Conservation (phyloP, 2,113 vertebrate species). For the Brachyhypopomus occidentalis region DNA sequence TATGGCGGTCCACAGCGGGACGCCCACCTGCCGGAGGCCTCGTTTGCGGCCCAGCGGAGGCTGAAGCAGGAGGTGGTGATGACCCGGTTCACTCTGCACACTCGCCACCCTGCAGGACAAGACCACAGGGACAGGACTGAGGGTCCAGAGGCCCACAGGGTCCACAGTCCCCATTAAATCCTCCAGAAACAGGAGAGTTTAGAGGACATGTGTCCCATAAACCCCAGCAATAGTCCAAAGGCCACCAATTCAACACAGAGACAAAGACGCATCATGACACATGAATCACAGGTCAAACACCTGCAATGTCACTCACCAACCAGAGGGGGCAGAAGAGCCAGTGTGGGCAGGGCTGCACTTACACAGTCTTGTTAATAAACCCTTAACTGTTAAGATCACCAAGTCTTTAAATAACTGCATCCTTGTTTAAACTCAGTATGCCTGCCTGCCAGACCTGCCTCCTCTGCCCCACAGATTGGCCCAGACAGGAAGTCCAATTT, state of each 20-base stretch:
- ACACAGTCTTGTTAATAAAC: background rate
- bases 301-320: slow-evolving; percentile 70
- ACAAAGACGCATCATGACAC: slow-evolving; percentile 64
- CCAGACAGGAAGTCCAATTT: slow-evolving; percentile 50
- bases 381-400: background rate
- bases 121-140: slow-evolving; percentile 38
- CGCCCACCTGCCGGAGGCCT: slow-evolving; percentile 89
- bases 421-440: too few species aligned
- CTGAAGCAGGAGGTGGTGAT: slow-evolving; percentile 93
- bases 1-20: too few species aligned
- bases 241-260: slow-evolving; percentile 45
- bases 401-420: background rate
- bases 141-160: background rate
- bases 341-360: slow-evolving; percentile 45
- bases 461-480: slow-evolving; percentile 53
- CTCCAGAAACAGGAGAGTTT: slow-evolving; percentile 43
- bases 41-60: slow-evolving; percentile 92
- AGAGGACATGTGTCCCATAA: slow-evolving; percentile 56
- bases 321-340: slow-evolving; percentile 68
- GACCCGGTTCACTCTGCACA: slow-evolving; percentile 96
- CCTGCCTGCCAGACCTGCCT: slow-evolving; percentile 49
- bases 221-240: slow-evolving; percentile 40
- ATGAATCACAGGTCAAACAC: slow-evolving; percentile 57
- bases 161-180: slow-evolving; percentile 40
- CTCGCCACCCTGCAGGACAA: slow-evolving; percentile 88